Percentiles rank a stretch among this genome's conserved stretches.
These are phyloP conservation scores for Catonia carolina DNA, from an alignment of 2,888 invertebrate species.

Conservation along the genomic window DNA sequence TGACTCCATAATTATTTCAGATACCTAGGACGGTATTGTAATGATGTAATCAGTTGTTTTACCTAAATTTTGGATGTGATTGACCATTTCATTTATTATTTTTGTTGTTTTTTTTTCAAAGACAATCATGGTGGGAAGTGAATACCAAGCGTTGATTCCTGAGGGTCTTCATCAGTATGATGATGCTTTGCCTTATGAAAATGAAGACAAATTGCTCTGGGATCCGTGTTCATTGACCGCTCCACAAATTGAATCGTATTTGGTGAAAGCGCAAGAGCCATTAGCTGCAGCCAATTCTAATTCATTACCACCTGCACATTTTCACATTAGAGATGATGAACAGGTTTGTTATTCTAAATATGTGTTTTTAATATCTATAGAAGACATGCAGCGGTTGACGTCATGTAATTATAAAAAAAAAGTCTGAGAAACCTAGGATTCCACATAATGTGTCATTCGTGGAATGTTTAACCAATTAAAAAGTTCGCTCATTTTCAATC, in stretches of 20 bases:
- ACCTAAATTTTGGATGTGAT: no score
- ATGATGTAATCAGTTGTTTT: no score
- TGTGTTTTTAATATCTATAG: not conserved
- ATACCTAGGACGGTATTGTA: no score
- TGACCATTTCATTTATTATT: no score
- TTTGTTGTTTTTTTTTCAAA: constrained; percentile 37
- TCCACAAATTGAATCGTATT: constrained; percentile 70
- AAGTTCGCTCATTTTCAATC: no score
- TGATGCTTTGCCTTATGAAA: constrained; percentile 89
- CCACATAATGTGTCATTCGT: no score
- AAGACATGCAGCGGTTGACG: no score
- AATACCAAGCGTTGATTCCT: constrained; percentile 90
- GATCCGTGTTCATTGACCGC: constrained; percentile 72
- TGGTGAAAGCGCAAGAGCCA: constrained; percentile 51
- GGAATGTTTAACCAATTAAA: no score
- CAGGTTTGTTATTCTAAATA: constrained; percentile 45
- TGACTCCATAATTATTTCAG: no score
- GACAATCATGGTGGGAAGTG: constrained; percentile 92
- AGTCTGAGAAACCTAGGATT: no score
- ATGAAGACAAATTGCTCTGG: constrained; percentile 93
- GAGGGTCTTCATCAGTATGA: constrained; percentile 88
- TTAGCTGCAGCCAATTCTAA: constrained; percentile 43
- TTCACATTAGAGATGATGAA: constrained; percentile 77
- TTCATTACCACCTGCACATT: constrained; percentile 55
- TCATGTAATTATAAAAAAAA: no score